A percentile compares a stretch with the other conserved stretches of the same genome.
Evolutionary conservation across 2,797 vertebrate species (phyloP).

Genomic region (Fundulus diaphanus): DNA sequence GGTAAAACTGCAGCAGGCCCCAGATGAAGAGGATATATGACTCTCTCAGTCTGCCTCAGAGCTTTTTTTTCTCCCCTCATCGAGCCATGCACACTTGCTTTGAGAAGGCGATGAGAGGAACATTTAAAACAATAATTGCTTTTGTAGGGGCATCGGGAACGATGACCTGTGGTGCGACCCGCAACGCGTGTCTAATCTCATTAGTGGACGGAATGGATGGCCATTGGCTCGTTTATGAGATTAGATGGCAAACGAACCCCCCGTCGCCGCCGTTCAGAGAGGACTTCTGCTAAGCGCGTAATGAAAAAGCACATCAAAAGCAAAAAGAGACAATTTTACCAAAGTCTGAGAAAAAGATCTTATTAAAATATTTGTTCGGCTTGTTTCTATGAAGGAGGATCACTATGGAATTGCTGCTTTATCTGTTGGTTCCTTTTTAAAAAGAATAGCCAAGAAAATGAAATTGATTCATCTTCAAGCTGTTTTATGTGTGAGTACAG

Average conservation of each 20-base stretch:
- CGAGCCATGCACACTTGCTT: conserved; percentile 39
- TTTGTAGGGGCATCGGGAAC: conserved; percentile 72
- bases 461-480: conserved; percentile 1
- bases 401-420: conserved; percentile 2
- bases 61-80: conserved; percentile 25
- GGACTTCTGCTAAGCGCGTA: conserved; percentile 72
- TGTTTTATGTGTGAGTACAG: conserved; percentile 15
- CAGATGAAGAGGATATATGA: conserved; percentile 40
- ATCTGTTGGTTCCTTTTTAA: background rate
- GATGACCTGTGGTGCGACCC: conserved; percentile 81
- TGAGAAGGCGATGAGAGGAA: conserved; percentile 54
- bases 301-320: conserved; percentile 23
- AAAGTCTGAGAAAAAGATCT: background rate
- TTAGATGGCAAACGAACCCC: conserved; percentile 79
- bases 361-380: conserved; percentile 1
- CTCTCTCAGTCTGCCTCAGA: conserved; percentile 31
- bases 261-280: conserved; percentile 68
- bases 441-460: background rate
- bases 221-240: conserved; percentile 83
- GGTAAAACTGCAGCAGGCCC: conserved; percentile 42
- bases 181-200: conserved; percentile 84
- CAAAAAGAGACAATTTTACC: conserved; percentile 1
- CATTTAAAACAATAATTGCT: conserved; percentile 80
- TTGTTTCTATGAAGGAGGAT: background rate
- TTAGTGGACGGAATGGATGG: conserved; percentile 77